phyloP scores from a whole-genome alignment of 1,140 invertebrate species.

The Schlechtendalia chinensis region DNA sequence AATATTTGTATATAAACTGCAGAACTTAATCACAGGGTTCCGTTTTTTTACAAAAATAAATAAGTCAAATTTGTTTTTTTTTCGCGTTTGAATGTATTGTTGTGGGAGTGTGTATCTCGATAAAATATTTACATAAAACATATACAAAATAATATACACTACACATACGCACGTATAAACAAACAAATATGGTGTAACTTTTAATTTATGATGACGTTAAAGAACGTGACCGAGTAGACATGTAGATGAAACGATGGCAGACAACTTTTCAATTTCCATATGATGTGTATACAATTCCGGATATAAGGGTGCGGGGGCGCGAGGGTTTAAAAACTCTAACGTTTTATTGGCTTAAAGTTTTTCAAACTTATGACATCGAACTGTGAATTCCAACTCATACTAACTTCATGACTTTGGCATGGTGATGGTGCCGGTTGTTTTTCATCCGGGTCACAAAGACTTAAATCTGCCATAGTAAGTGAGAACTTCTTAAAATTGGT shows the following conservation, averaged over 20 bases:
- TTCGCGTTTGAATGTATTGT: background rate
- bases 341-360: constrained; percentile 38
- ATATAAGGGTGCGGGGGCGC: too few species aligned
- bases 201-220: constrained; percentile 39
- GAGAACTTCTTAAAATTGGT: background rate
- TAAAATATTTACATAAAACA: background rate
- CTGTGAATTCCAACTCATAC: constrained; percentile 15
- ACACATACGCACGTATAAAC: background rate
- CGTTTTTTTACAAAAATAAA: background rate
- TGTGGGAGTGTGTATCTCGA: background rate
- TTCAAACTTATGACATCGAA: constrained; percentile 9
- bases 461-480: background rate
- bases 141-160: background rate
- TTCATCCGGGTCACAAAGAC: constrained; percentile 1
- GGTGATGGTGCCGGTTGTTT: background rate
- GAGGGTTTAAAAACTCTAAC: constrained; percentile 16
- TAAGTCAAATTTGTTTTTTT: background rate
- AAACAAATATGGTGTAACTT: background rate
- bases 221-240: constrained; percentile 24
- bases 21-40: too few species aligned
- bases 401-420: too few species aligned
- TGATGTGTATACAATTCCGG: background rate
- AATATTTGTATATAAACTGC: too few species aligned
- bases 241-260: background rate
- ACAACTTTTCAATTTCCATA: constrained; percentile 40